A percentile compares a stretch with the other conserved stretches of the same genome.
These are phyloP conservation scores for Cyprinodon diabolis DNA, from an alignment of 2,797 vertebrate species.

Conservation along the genomic window DNA sequence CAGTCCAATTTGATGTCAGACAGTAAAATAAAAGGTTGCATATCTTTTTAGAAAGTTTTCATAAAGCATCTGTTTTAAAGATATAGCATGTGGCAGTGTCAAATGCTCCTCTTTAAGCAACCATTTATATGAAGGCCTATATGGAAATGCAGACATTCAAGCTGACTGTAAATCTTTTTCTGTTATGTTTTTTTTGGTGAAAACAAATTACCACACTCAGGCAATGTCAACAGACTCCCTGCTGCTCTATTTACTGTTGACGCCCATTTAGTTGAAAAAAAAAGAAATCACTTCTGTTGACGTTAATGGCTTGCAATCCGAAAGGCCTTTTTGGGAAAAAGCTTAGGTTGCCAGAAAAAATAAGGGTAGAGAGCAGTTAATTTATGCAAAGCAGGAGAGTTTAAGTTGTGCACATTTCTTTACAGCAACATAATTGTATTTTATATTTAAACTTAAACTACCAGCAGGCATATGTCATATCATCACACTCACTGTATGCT, in stretches of 20 bases:
- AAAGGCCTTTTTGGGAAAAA: constrained; percentile 23
- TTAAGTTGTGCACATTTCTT: constrained; percentile 20
- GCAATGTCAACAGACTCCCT: constrained; percentile 15
- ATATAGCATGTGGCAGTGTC: not conserved
- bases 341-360: constrained; percentile 35
- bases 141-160: not conserved
- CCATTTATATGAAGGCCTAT: not conserved
- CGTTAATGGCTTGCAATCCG: constrained; percentile 16
- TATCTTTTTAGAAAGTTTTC: not conserved
- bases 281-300: constrained; percentile 22
- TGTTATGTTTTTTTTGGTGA: not conserved
- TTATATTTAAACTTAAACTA: constrained; percentile 9
- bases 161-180: not conserved
- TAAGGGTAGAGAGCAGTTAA: constrained; percentile 10
- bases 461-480: constrained; percentile 1
- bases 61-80: not conserved
- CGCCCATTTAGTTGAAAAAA: constrained; percentile 26
- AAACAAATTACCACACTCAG: constrained; percentile 5
- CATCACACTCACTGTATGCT: not conserved
- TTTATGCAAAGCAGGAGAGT: constrained; percentile 21
- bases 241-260: constrained; percentile 4
- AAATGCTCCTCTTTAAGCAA: not conserved
- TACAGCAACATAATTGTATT: not conserved
- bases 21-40: not conserved
- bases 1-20: not conserved